These are phyloP conservation scores for Minunthozetes semirufus DNA, from an alignment of 2,888 invertebrate species.

Conservation along the genomic window DNA sequence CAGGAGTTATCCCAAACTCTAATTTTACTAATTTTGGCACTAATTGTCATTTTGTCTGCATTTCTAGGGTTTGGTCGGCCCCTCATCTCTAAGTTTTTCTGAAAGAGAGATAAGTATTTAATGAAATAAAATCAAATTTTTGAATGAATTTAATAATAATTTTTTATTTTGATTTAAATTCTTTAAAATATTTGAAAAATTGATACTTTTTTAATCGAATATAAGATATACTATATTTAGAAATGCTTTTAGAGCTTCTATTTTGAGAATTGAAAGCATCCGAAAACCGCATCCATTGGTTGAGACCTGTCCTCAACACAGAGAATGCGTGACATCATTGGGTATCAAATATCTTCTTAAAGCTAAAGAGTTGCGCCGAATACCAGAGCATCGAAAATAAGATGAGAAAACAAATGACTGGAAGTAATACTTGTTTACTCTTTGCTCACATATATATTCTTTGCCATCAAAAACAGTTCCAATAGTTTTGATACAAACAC, in stretches of 20 bases:
- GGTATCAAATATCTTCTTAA: conserved; percentile 21
- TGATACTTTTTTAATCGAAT: too few relatives aligned
- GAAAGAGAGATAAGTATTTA: background rate
- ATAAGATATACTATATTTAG: conserved; percentile 20
- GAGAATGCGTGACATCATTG: conserved; percentile 31
- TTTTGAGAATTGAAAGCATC: conserved; percentile 9
- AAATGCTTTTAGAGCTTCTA: conserved; percentile 16
- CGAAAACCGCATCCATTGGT: conserved; percentile 3
- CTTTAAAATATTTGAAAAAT: background rate
- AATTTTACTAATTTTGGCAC: conserved; percentile 26
- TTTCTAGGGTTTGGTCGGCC: background rate
- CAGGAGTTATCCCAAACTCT: background rate
- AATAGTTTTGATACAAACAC: too few relatives aligned
- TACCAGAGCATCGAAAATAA: conserved; percentile 13
- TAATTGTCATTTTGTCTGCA: background rate
- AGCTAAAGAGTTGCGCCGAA: conserved; percentile 6
- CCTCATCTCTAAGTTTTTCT: background rate
- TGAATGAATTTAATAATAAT: background rate
- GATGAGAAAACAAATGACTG: background rate
- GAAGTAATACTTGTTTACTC: too few relatives aligned
- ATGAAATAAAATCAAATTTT: background rate
- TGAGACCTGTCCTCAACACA: conserved; percentile 8
- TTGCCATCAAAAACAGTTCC: too few relatives aligned
- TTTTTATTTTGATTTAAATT: too few relatives aligned
- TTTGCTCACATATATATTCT: too few relatives aligned